Conservation (phyloP, 2,113 vertebrate genomes). For the Aplodontia rufa region DNA sequence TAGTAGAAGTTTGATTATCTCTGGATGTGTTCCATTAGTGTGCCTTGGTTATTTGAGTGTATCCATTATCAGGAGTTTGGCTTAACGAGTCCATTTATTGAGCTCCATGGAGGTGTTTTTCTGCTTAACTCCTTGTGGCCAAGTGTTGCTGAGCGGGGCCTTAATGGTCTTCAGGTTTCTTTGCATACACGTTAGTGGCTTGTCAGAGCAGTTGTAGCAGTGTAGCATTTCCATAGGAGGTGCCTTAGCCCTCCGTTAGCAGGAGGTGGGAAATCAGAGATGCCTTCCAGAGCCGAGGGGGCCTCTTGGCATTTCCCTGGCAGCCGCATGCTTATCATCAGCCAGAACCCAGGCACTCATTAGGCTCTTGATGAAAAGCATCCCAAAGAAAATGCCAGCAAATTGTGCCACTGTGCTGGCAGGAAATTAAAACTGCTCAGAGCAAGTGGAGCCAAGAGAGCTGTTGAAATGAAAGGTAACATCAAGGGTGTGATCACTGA, state of each 20-base stretch:
- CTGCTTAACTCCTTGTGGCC: constrained; percentile 35
- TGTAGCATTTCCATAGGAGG: not conserved
- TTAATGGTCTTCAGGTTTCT: not conserved
- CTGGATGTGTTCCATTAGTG: constrained; percentile 29
- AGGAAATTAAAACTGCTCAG: constrained; percentile 75
- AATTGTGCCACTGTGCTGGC: constrained; percentile 73
- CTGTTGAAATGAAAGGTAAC: constrained; percentile 71
- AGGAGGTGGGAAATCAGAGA: constrained; percentile 53
- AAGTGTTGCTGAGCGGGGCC: not conserved
- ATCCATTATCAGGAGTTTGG: constrained; percentile 19
- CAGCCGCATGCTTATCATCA: constrained; percentile 55
- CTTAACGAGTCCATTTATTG: constrained; percentile 7
- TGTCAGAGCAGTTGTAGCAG: not conserved
- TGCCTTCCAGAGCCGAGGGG: constrained; percentile 13
- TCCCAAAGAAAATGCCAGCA: constrained; percentile 76
- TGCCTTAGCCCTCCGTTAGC: not conserved
- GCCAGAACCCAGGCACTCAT: constrained; percentile 74
- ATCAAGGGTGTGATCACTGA: constrained; percentile 58
- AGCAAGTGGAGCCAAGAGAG: constrained; percentile 75
- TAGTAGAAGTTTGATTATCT: constrained; percentile 60
- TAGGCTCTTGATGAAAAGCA: constrained; percentile 74
- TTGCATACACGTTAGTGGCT: not conserved
- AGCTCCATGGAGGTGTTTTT: not conserved
- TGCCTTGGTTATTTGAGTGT: constrained; percentile 24
- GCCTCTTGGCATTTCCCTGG: constrained; percentile 70